A percentile compares a stretch with the other conserved stretches of the same genome.
Evolutionary conservation across 2,797 vertebrate genomes (phyloP).

Genomic region (Poeciliopsis gracilis): DNA sequence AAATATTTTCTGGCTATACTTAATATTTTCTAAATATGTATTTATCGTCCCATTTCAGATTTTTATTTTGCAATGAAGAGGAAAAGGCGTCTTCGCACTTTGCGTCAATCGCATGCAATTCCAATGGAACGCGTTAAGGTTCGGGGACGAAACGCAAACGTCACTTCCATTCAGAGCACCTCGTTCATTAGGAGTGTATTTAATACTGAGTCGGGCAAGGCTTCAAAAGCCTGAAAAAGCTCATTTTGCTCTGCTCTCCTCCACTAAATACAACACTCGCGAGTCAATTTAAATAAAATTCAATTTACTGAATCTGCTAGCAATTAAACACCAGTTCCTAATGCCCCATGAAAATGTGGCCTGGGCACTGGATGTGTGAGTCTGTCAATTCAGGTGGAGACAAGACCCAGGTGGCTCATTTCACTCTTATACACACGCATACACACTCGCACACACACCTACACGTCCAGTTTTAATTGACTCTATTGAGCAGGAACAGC

Average conservation of each 20-base stretch:
- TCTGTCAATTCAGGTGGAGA: conserved; percentile 67
- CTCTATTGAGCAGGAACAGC: conserved; percentile 74
- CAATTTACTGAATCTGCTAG: conserved; percentile 69
- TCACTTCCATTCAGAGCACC: background rate
- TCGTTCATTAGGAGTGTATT: background rate
- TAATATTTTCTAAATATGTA: too few relatives aligned
- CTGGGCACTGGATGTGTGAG: conserved; percentile 36
- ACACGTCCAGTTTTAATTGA: conserved; percentile 71
- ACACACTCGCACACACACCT: conserved; percentile 35
- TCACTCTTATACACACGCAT: conserved; percentile 30
- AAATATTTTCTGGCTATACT: background rate
- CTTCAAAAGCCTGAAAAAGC: conserved; percentile 24
- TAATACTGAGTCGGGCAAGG: background rate
- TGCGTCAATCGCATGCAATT: background rate
- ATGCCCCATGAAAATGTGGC: conserved; percentile 64
- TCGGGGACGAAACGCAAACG: background rate
- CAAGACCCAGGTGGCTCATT: conserved; percentile 68
- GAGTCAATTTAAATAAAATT: conserved; percentile 68
- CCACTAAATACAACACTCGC: conserved; percentile 55
- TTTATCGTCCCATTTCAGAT: background rate
- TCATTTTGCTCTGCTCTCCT: conserved; percentile 36
- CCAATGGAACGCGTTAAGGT: too few relatives aligned
- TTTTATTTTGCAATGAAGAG: background rate
- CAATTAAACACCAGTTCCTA: conserved; percentile 70
- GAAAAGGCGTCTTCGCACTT: background rate